phyloP scores from a whole-genome alignment of 2,113 vertebrate species.

The Varanus salvator region DNA sequence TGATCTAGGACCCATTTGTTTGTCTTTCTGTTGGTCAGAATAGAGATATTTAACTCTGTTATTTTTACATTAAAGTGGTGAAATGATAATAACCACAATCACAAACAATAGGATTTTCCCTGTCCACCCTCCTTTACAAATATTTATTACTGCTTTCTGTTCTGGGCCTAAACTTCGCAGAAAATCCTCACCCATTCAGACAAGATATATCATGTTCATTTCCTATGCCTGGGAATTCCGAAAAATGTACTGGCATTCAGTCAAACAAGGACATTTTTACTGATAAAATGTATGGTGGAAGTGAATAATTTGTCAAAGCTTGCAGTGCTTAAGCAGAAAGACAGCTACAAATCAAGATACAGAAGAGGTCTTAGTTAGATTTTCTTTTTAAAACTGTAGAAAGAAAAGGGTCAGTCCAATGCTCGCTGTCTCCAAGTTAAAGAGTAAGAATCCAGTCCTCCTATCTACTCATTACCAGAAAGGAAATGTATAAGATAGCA shows the following conservation, averaged over 20 bases:
- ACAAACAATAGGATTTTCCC: not conserved
- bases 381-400: slow-evolving; percentile 14
- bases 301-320: slow-evolving; percentile 80
- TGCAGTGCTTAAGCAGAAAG: slow-evolving; percentile 62
- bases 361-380: slow-evolving; percentile 72
- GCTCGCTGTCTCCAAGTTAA: slow-evolving; percentile 45
- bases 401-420: slow-evolving; percentile 71
- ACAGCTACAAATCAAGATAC: slow-evolving; percentile 74
- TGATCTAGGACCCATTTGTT: too few species aligned
- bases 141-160: not conserved
- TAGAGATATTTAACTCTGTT: not conserved
- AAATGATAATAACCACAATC: not conserved
- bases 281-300: slow-evolving; percentile 79
- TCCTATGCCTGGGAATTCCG: slow-evolving; percentile 72
- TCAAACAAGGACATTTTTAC: slow-evolving; percentile 68
- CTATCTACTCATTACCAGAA: slow-evolving; percentile 46
- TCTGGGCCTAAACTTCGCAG: not conserved
- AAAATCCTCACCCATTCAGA: slow-evolving; percentile 45
- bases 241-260: slow-evolving; percentile 66
- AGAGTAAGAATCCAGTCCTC: slow-evolving; percentile 43
- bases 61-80: not conserved
- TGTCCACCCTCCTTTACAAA: not conserved
- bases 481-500: slow-evolving; percentile 53
- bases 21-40: not conserved
- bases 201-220: slow-evolving; percentile 70